Evolutionary conservation across 2,888 invertebrate genomes (phyloP).

Genomic region (Thumatha senex): DNA sequence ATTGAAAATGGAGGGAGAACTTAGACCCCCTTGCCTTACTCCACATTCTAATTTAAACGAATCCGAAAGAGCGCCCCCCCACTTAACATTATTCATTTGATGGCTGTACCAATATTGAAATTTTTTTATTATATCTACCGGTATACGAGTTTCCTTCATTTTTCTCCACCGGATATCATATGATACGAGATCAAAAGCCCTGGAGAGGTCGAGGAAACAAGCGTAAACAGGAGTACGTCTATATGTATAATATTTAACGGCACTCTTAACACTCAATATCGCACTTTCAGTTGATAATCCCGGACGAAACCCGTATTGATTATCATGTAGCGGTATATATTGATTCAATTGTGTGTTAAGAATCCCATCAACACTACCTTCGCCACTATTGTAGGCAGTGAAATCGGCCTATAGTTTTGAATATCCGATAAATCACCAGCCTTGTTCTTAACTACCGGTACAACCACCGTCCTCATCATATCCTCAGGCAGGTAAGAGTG

Average conservation of each 20-base stretch:
- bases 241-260: slow-evolving; percentile 16
- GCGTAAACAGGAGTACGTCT: slow-evolving; percentile 18
- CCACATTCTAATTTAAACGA: not conserved
- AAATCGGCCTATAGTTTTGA: slow-evolving; percentile 8
- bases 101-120: not conserved
- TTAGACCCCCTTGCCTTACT: not conserved
- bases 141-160: not conserved
- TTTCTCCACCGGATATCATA: slow-evolving; percentile 22
- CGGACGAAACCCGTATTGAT: slow-evolving; percentile 13
- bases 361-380: slow-evolving; percentile 7
- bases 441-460: slow-evolving; percentile 3
- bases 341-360: slow-evolving; percentile 1
- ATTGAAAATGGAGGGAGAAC: too few species aligned
- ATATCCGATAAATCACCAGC: not conserved
- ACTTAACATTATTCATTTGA: not conserved
- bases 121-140: not conserved
- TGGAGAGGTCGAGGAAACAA: slow-evolving; percentile 13
- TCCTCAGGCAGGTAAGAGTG: slow-evolving; percentile 5
- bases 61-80: not conserved
- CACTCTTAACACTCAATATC: slow-evolving; percentile 16
- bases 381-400: slow-evolving; percentile 2
- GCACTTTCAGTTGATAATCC: slow-evolving; percentile 21
- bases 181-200: slow-evolving; percentile 16
- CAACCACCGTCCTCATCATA: not conserved
- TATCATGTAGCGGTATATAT: not conserved